Percentiles rank a stretch among this genome's conserved stretches.
phyloP scores from a whole-genome alignment of 2,797 vertebrate genomes.

The Sylvilagus floridanus region DNA sequence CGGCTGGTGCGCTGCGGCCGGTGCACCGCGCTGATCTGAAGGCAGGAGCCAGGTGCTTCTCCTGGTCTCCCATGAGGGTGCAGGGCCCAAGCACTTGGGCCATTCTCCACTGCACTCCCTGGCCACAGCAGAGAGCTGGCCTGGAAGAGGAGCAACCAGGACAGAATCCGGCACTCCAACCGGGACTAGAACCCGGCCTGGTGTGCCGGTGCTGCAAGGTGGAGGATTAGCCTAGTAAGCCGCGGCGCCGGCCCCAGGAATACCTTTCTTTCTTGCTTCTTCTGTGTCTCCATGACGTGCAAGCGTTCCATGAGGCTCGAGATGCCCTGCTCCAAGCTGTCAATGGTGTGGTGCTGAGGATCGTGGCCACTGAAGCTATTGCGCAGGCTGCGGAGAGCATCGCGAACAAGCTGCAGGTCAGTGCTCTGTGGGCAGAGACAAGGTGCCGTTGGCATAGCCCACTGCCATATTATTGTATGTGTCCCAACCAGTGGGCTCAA shows the following conservation, averaged over 20 bases:
- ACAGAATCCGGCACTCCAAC: too few species aligned
- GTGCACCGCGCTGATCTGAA: too few species aligned
- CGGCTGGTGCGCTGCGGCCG: too few species aligned
- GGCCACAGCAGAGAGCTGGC: too few species aligned
- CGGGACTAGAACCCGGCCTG: too few species aligned
- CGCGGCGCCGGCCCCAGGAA: background rate
- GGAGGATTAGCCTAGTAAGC: too few species aligned
- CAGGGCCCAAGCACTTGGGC: too few species aligned
- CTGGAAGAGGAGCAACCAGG: too few species aligned
- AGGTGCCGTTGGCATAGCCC: background rate
- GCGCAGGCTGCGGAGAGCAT: constrained; percentile 95
- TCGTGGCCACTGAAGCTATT: constrained; percentile 96
- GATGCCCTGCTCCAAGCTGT: constrained; percentile 98
- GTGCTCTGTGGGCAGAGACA: constrained; percentile 80
- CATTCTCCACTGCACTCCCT: too few species aligned
- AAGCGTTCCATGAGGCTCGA: constrained; percentile 96
- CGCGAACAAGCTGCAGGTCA: constrained; percentile 96
- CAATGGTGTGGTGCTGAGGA: constrained; percentile 98
- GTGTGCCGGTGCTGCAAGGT: too few species aligned
- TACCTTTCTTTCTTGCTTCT: constrained; percentile 89
- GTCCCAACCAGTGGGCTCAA: background rate
- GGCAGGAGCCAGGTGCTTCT: too few species aligned
- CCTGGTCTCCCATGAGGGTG: too few species aligned
- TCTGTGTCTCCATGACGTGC: constrained; percentile 90
- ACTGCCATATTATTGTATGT: background rate